These are phyloP conservation scores for Lasiurus borealis DNA, from an alignment of 2,113 vertebrate species.

Conservation along the genomic window DNA sequence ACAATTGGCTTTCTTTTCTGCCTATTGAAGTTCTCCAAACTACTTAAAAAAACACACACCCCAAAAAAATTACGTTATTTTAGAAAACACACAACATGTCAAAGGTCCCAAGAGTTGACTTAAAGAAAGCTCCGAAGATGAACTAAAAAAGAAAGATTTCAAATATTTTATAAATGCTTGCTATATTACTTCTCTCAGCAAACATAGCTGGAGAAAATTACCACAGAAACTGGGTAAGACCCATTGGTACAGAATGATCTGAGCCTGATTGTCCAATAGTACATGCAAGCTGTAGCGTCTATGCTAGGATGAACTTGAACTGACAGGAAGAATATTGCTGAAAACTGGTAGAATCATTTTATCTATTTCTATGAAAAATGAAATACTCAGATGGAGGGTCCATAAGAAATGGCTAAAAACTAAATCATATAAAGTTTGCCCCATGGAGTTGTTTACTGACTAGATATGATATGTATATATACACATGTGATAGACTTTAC, in stretches of 20 bases:
- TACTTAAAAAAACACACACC: background rate
- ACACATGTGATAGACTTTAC: background rate
- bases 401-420: background rate
- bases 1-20: background rate
- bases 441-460: conserved; percentile 37
- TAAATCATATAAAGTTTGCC: conserved; percentile 33
- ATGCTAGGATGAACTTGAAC: conserved; percentile 59
- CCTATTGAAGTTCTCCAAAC: background rate
- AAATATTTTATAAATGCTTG: conserved; percentile 71
- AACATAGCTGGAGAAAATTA: conserved; percentile 78
- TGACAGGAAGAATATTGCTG: conserved; percentile 44
- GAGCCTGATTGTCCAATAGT: conserved; percentile 44
- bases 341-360: conserved; percentile 50
- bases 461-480: background rate
- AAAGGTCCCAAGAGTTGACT: conserved; percentile 50
- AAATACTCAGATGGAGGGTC: background rate
- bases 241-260: conserved; percentile 39
- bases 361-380: conserved; percentile 72
- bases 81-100: conserved; percentile 48
- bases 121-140: conserved; percentile 59
- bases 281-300: conserved; percentile 21
- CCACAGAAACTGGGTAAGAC: conserved; percentile 61
- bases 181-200: conserved; percentile 47
- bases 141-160: conserved; percentile 68
- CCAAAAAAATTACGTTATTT: conserved; percentile 41